Conservation (phyloP, 2,797 vertebrate species). For the Hozukius guyotensis region DNA sequence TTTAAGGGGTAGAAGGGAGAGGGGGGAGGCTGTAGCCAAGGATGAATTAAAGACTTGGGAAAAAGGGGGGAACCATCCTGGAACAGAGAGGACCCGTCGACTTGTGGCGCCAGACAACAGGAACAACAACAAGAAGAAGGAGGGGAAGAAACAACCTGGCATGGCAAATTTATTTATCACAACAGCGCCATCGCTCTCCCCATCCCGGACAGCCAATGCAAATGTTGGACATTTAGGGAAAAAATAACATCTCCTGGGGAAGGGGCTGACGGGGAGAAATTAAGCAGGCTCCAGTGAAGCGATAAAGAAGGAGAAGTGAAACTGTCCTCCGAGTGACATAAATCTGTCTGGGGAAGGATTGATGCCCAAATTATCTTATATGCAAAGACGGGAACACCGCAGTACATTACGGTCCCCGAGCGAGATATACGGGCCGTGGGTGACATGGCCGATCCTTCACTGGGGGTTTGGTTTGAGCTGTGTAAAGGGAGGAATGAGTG, state of each 20-base stretch:
- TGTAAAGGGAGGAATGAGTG: slow-evolving; percentile 70
- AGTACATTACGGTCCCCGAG: slow-evolving; percentile 93
- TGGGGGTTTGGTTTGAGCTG: slow-evolving; percentile 92
- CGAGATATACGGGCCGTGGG: slow-evolving; percentile 93
- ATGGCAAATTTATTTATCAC: slow-evolving; percentile 88
- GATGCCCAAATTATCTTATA: slow-evolving; percentile 99
- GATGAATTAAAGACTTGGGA: slow-evolving; percentile 63
- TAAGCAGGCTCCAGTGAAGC: slow-evolving; percentile 99
- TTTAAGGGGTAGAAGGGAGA: slow-evolving; percentile 16
- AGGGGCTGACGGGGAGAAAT: slow-evolving; percentile 98
- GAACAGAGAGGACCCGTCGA: slow-evolving; percentile 74
- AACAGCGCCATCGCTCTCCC: slow-evolving; percentile 84
- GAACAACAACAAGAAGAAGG: slow-evolving; percentile 67
- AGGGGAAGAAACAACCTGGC: slow-evolving; percentile 76
- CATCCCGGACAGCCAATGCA: slow-evolving; percentile 88
- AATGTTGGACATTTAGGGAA: slow-evolving; percentile 97
- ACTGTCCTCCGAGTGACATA: slow-evolving; percentile 99
- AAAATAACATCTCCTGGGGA: slow-evolving; percentile 97
- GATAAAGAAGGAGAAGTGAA: slow-evolving; percentile 99
- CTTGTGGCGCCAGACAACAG: slow-evolving; percentile 81
- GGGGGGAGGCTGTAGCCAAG: slow-evolving; percentile 7
- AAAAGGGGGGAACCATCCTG: slow-evolving; percentile 75
- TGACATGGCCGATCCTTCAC: slow-evolving; percentile 96
- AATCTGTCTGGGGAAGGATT: slow-evolving; percentile 97
- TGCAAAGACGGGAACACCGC: slow-evolving; percentile 98